Evolutionary conservation across 2,113 vertebrate species (phyloP).

Genomic region (Oreotrochilus melanogaster): DNA sequence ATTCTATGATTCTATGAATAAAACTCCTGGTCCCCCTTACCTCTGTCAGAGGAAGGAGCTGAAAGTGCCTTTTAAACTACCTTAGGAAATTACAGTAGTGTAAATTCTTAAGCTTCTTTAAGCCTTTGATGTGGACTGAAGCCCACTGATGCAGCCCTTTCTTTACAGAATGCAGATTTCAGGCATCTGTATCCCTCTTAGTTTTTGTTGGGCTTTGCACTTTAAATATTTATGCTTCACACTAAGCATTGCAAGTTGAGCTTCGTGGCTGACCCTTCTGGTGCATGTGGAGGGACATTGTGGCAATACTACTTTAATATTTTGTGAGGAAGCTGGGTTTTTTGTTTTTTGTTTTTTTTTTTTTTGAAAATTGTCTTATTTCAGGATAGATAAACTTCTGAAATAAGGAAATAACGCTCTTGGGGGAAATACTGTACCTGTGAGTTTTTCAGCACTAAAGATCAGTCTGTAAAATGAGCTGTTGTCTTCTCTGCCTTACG

Average conservation of each 20-base stretch:
- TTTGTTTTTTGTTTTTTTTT: no score
- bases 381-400: not conserved
- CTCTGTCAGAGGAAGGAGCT: not conserved
- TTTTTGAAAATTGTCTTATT: not conserved
- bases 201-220: not conserved
- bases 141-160: not conserved
- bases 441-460: not conserved
- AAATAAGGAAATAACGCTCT: not conserved
- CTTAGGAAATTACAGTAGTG: not conserved
- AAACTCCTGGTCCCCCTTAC: not conserved
- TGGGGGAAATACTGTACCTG: not conserved
- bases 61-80: not conserved
- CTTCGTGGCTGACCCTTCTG: not conserved
- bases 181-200: not conserved
- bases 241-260: not conserved
- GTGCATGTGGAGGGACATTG: not conserved
- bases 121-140: not conserved
- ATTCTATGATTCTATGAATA: no score
- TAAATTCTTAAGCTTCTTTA: not conserved
- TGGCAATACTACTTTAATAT: not conserved
- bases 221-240: accelerated
- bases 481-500: not conserved
- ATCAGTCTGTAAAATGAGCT: not conserved
- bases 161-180: not conserved
- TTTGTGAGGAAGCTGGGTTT: not conserved